Conservation (phyloP, 1,140 invertebrate genomes). For the Ips typographus region DNA sequence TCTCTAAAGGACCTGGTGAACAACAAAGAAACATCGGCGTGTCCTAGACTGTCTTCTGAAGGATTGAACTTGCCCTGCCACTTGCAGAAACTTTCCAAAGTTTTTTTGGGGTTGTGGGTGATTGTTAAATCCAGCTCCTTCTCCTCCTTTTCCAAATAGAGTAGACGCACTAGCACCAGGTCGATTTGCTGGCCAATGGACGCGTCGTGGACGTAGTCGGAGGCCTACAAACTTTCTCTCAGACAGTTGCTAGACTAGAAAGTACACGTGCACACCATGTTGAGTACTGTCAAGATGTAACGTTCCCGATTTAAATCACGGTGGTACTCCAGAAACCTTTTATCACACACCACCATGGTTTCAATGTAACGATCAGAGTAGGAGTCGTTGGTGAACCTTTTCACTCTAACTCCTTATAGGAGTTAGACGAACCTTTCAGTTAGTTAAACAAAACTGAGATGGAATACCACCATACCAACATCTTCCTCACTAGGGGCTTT, state of each 20-base stretch:
- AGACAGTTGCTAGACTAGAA: neutral
- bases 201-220: constrained; percentile 64
- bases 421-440: neutral
- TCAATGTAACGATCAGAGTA: constrained; percentile 57
- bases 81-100: constrained; percentile 65
- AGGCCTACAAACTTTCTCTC: constrained; percentile 52
- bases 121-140: constrained; percentile 57
- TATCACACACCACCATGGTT: constrained; percentile 65
- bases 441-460: neutral
- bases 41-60: constrained; percentile 64
- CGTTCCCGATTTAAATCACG: constrained; percentile 61
- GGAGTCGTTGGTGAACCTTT: neutral
- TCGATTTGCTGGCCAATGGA: constrained; percentile 68
- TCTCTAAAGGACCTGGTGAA: constrained; percentile 61
- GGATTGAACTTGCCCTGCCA: constrained; percentile 69
- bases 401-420: neutral
- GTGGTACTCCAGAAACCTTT: constrained; percentile 65
- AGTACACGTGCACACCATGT: constrained; percentile 57
- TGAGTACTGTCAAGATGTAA: constrained; percentile 70
- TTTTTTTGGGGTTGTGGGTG: constrained; percentile 61
- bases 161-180: constrained; percentile 63
- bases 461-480: no score
- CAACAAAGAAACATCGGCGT: constrained; percentile 73
- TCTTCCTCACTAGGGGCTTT: no score
- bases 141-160: constrained; percentile 56